Conservation (phyloP, 2,113 vertebrate genomes). For the Tursiops truncatus region DNA sequence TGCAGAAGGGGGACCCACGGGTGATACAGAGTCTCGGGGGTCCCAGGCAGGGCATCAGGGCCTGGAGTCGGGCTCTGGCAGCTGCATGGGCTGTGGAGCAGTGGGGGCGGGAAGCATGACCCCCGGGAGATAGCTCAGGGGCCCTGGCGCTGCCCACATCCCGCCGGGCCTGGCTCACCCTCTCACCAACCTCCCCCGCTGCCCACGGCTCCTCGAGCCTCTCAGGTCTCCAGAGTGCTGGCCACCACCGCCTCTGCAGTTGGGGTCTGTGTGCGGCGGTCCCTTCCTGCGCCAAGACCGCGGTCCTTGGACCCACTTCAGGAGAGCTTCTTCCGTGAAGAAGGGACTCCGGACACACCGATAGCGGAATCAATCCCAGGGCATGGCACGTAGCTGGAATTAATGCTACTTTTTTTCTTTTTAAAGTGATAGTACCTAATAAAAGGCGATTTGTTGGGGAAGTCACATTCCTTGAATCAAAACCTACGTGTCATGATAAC, state of each 20-base stretch:
- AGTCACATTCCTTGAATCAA: constrained; percentile 59
- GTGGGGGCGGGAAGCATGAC: fast-evolving
- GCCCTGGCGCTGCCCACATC: not conserved
- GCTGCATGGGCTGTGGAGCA: fast-evolving
- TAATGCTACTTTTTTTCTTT: constrained; percentile 3
- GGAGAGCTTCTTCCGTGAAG: not conserved
- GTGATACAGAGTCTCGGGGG: not conserved
- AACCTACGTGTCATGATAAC: constrained; percentile 48
- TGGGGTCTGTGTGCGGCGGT: not conserved
- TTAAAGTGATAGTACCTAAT: constrained; percentile 22
- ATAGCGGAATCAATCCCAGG: constrained; percentile 52
- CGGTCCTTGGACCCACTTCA: constrained; percentile 10
- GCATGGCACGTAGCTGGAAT: constrained; percentile 25
- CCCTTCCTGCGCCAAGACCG: fast-evolving
- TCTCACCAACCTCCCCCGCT: not conserved
- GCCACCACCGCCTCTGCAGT: not conserved
- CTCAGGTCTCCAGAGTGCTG: constrained; percentile 43
- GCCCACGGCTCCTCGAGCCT: not conserved
- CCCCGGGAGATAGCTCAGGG: fast-evolving
- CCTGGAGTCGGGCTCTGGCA: not conserved
- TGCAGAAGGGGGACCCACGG: not conserved
- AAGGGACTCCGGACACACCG: constrained; percentile 39
- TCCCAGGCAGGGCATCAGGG: not conserved
- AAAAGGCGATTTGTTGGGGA: constrained; percentile 42
- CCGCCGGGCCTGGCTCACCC: not conserved